phyloP scores from a whole-genome alignment of 2,113 vertebrate species.

The Gopherus evgoodei region DNA sequence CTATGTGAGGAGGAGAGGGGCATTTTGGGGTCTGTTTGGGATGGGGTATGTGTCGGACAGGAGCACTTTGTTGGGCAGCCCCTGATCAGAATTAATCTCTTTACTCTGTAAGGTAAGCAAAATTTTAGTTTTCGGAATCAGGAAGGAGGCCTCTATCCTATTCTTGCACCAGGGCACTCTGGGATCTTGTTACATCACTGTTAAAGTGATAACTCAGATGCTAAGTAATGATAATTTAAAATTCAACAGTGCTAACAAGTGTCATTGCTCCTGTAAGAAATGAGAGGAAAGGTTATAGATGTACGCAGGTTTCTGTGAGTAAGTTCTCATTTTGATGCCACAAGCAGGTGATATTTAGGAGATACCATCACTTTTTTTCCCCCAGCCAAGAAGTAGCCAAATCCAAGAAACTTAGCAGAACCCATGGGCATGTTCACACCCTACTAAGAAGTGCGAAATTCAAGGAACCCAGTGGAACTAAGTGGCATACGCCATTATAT shows the following conservation, averaged over 20 bases:
- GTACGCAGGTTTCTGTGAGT: not conserved
- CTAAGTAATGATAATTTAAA: too few species aligned
- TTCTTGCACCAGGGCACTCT: not conserved
- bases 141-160: not conserved
- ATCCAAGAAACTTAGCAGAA: not conserved
- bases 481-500: fast-evolving
- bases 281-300: not conserved
- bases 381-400: not conserved
- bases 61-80: not conserved
- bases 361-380: not conserved
- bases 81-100: not conserved
- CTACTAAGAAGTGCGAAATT: not conserved
- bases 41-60: not conserved
- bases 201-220: not conserved
- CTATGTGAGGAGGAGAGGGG: not conserved
- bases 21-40: not conserved
- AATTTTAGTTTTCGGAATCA: not conserved
- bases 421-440: not conserved
- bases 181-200: not conserved
- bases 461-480: not conserved
- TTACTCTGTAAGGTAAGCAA: not conserved
- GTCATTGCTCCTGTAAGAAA: not conserved
- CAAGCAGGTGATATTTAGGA: not conserved
- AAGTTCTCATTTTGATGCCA: not conserved
- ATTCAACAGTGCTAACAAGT: not conserved